Evolutionary conservation across 2,888 invertebrate species (phyloP).

Genomic region (Gymnosoma rotundatum): DNA sequence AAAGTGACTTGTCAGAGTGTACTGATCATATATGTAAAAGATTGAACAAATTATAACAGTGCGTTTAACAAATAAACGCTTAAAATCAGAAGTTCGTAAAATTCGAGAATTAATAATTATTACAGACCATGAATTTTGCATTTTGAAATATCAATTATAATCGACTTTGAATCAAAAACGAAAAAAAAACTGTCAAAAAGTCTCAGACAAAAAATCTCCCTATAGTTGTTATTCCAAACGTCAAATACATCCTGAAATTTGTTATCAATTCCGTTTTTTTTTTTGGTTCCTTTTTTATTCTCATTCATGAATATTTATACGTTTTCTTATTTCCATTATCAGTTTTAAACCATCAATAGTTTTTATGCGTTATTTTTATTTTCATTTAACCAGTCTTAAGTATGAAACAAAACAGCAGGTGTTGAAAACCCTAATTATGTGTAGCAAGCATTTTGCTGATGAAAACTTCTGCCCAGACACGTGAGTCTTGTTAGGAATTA

Average conservation of each 20-base stretch:
- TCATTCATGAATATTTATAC: slow-evolving; percentile 51
- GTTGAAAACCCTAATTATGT: slow-evolving; percentile 65
- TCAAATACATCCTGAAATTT: neutral
- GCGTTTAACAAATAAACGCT: too few relatives aligned
- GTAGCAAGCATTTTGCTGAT: slow-evolving; percentile 54
- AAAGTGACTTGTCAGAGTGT: too few relatives aligned
- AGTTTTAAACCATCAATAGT: slow-evolving; percentile 20
- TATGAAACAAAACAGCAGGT: slow-evolving; percentile 55
- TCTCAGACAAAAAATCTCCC: too few relatives aligned
- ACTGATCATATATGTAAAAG: too few relatives aligned
- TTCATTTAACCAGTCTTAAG: neutral
- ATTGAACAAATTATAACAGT: too few relatives aligned
- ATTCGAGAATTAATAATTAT: too few relatives aligned
- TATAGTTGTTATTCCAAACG: too few relatives aligned
- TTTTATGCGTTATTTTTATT: neutral
- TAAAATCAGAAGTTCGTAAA: too few relatives aligned
- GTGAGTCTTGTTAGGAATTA: slow-evolving; percentile 49
- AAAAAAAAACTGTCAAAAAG: too few relatives aligned
- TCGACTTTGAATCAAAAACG: too few relatives aligned
- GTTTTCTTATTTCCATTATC: neutral
- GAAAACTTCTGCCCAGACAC: slow-evolving; percentile 24
- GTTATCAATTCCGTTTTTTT: neutral
- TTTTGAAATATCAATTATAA: too few relatives aligned
- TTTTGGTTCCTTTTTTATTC: neutral
- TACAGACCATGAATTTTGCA: too few relatives aligned